Evolutionary conservation across 1,140 invertebrate species (phyloP), one percentile per base, ranked within the genome.

Genomic region (Subanguina moxae): DNA sequence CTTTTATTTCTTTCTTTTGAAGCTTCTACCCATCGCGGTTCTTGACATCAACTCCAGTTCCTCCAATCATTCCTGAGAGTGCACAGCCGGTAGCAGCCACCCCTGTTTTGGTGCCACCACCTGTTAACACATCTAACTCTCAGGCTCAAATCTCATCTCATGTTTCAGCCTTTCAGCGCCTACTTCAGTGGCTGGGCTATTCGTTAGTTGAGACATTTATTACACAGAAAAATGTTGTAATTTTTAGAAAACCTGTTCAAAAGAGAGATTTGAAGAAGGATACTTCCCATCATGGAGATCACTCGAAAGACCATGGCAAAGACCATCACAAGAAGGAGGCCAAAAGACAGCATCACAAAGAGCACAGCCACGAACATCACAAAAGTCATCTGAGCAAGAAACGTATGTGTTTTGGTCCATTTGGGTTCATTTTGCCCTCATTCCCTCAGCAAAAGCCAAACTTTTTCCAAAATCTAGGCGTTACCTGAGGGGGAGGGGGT

Each of bases 291-390:
- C 48, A 52, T 52, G 15, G 3, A 8, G 23, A 52, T 5, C n/a
- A 52, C n/a, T 52, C 48, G 17, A 52, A 52, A 52, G 48, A 52
- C 3, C 48, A 52, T 25, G 48, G 17, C 48, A 52, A 52, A 52
- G 48, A 52, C 3, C 48, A 52, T 15, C 48, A 52, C 23, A 15
- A 25, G 23, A 52, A 52, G 17, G 48, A 52, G 23, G 3, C 3
- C 48, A 25, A 15, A 7, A 52, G 17, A 52, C 3, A 52, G 23
- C n/a, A 52, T 25, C 48, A 52, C 48, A 25, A 25, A 19, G 17
- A 52, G 17, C 8, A 45, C 11, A 13, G 11, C 11, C 11, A 45
- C 11, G 43, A 3, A 52, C 32, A 38, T 11, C 3, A 38, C 3
- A 52, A 52, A 5, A 52, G 48, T 15, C 48, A 52, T 52, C 3